phyloP scores from a whole-genome alignment of 2,113 vertebrate species.

The Myiozetetes cayanensis region DNA sequence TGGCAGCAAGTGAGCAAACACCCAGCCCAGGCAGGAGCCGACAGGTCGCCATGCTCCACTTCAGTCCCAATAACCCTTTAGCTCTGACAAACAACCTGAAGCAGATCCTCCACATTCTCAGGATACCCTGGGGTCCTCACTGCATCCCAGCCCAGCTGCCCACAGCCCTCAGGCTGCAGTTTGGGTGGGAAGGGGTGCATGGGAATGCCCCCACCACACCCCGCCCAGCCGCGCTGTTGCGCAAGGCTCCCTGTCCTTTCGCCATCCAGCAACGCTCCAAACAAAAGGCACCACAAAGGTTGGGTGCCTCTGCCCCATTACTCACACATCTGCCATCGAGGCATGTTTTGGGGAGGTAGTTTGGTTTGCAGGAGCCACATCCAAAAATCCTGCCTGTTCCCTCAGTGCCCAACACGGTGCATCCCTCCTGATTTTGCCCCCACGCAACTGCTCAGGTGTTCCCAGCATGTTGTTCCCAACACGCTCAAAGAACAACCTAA shows the following conservation, averaged over 20 bases:
- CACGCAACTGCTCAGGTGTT: background rate
- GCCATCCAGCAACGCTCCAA: background rate
- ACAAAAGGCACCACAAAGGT: rapidly evolving
- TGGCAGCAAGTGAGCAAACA: background rate
- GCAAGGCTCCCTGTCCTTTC: background rate
- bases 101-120: background rate
- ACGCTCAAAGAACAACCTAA: background rate
- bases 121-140: background rate
- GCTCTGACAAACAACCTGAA: background rate
- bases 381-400: background rate
- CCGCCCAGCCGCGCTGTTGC: rapidly evolving
- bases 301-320: background rate
- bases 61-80: background rate
- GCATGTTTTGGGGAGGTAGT: rapidly evolving
- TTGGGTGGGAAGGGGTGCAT: background rate
- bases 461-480: rapidly evolving
- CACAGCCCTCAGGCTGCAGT: background rate
- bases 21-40: background rate
- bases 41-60: background rate
- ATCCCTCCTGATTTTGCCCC: background rate
- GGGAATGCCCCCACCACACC: rapidly evolving
- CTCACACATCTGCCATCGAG: rapidly evolving
- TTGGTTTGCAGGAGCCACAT: rapidly evolving
- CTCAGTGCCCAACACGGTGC: rapidly evolving
- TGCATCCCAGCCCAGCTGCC: background rate